Percentiles rank a stretch among this genome's conserved stretches.
phyloP scores from a whole-genome alignment of 2,113 vertebrate species.

The Entelurus aequoreus region DNA sequence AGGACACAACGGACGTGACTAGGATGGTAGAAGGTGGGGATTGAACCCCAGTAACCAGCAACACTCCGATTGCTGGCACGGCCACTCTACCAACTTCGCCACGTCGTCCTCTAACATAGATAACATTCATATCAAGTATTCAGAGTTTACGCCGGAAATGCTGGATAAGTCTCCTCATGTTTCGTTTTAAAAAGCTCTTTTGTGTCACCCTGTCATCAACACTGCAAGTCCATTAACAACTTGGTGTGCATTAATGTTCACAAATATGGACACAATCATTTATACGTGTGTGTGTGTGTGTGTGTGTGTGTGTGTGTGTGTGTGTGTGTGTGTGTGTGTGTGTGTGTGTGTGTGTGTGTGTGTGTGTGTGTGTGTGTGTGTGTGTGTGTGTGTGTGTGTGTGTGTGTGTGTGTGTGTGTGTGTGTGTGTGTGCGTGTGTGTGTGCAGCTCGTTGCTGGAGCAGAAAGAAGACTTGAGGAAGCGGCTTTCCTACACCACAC shows the following conservation, averaged over 20 bases:
- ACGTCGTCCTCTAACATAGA: too few species aligned
- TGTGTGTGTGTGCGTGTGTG: constrained; percentile 33
- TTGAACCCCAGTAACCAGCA: too few species aligned
- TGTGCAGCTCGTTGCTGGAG: constrained; percentile 83
- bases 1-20: too few species aligned
- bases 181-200: constrained; percentile 20
- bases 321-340: constrained; percentile 11
- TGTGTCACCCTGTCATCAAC: constrained; percentile 27
- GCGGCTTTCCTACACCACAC: constrained; percentile 84
- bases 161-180: background rate
- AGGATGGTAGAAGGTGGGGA: too few species aligned
- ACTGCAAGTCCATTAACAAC: constrained; percentile 39
- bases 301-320: constrained; percentile 33
- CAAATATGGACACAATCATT: constrained; percentile 20
- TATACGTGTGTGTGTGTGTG: constrained; percentile 12
- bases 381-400: background rate
- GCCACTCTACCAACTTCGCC: too few species aligned
- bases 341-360: constrained; percentile 33
- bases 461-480: constrained; percentile 93
- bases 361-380: too few species aligned
- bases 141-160: constrained; percentile 30
- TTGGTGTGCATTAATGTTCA: constrained; percentile 14
- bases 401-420: constrained; percentile 8
- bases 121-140: constrained; percentile 55
- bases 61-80: too few species aligned